Base-by-base conservation (phyloP, 2,888 invertebrate species). In the Drosophila siamana region DNA sequence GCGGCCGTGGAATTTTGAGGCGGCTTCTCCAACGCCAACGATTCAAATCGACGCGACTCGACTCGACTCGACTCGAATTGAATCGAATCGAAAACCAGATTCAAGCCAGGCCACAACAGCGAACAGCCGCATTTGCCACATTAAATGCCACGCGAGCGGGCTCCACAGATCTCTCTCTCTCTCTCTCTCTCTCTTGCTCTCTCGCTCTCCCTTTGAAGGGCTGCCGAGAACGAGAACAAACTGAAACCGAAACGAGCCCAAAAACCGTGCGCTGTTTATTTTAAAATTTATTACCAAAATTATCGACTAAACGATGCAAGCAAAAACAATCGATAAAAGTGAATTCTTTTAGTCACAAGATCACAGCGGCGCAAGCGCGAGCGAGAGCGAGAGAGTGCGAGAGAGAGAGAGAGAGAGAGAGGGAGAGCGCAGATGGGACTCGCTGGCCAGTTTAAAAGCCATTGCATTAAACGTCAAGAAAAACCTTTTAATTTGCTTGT, bases 401-500 rank as follows among this genome's bases (percentile, higher is more conserved):
- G 8, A 2, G 46, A 7, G 22, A 22, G 54, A 62, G 61, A 46
- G 72, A 48, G 46, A n/a, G 36, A 7, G 44, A 11, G 36, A 33
- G 56, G 22, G 64, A 30, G 62, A 51, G 19, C n/a, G 13, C 9
- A 40, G 47, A 55, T 56, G 63, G 16, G 59, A 51, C 56, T 47
- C 38, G 65, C 66, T 46, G 71, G 72, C 74, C 74, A 75, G 79
- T 69, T 83, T 78, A 85, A 87, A 85, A 83, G 71, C 78, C 76
- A 83, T 73, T 75, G 83, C 83, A 80, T 83, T 83, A 83, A 83
- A 83, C 80, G 83, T 80, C 83, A 78, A 85, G 78, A 81, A 86
- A 90, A 90, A 90, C 90, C 90, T 90, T 90, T 90, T 90, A 90
- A 89, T 90, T 90, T 89, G 86, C 90, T 89, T 90, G 89, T 90